Evolutionary conservation across 2,888 invertebrate species (phyloP), one percentile per base, ranked within the genome.

Genomic region (Chrysotoxum bicinctum): DNA sequence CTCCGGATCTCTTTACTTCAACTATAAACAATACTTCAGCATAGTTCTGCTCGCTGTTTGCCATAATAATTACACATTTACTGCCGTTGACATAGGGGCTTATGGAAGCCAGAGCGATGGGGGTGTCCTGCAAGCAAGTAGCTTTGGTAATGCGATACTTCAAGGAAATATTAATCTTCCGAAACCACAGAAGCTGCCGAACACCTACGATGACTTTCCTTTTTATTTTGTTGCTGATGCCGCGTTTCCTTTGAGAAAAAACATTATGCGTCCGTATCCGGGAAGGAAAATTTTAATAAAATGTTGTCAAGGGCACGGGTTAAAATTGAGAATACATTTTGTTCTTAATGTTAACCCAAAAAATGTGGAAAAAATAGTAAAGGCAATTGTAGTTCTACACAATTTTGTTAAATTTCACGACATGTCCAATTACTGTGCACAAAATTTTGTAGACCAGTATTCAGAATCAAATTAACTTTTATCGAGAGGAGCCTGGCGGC

Each of bases 311-410:
- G 32, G 32, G 32, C 32, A 1, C 9, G 32, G 9, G 32, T 32
- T 1, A 32, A 1, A 1, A 32, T 32, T 5, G 32, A 32, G 9
- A 32, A 7, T 9, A 8, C 30, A 6, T 9, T 32, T 9, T 32
- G 32, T 72, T 87, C 87, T 14, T 69, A 88, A 40, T 80, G 87
- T 72, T 58, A 21, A 23, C 83, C 87, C 58, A 1, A 35, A 87
- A 88, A 16, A 88, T 88, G 85, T 75, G 88, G 35, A 88, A 88
- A 37, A 89, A 88, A 76, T 74, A 74, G 43, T 87, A 87, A 50
- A 40, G n/a, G 26, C 43, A 1, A n/a, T 56, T 32, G 40, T 14
- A 16, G 35, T 21, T 26, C 7, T n/a, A 9, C n/a, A 30, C n/a
- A 30, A 8, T 4, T 52, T 52, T 26, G 14, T 52, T 6, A n/a